Conservation (phyloP, 2,888 invertebrate genomes). For the Melinaea menophilus region DNA sequence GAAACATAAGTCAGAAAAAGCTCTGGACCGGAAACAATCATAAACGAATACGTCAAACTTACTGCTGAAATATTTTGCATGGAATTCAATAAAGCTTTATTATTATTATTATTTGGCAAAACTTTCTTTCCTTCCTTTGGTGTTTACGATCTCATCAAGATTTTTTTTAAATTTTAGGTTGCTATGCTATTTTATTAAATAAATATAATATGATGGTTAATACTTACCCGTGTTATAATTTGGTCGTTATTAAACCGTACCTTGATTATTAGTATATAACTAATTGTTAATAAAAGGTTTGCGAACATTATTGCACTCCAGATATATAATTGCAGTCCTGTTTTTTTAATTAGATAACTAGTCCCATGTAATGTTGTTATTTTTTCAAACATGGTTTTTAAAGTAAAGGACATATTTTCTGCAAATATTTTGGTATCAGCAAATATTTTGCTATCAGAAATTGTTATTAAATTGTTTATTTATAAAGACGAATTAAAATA, state of each 20-base stretch:
- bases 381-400: conserved; percentile 23
- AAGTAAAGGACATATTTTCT: not conserved
- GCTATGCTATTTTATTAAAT: not conserved
- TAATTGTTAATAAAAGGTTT: conserved; percentile 42
- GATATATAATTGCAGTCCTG: conserved; percentile 34
- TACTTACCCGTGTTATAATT: conserved; percentile 55
- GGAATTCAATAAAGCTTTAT: too few species aligned
- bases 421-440: not conserved
- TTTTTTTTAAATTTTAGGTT: not conserved
- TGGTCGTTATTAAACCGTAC: conserved; percentile 53
- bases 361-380: conserved; percentile 57
- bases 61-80: too few species aligned
- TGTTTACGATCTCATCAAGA: too few species aligned
- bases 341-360: conserved; percentile 40
- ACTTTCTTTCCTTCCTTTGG: too few species aligned
- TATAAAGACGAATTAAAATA: not conserved
- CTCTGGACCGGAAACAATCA: too few species aligned
- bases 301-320: conserved; percentile 46
- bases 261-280: conserved; percentile 50
- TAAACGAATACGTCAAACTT: too few species aligned
- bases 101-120: too few species aligned
- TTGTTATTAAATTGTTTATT: not conserved
- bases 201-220: not conserved
- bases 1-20: too few species aligned
- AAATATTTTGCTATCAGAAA: not conserved